Evolutionary conservation across 2,113 vertebrate species (phyloP).

Genomic region (Tichodroma muraria): DNA sequence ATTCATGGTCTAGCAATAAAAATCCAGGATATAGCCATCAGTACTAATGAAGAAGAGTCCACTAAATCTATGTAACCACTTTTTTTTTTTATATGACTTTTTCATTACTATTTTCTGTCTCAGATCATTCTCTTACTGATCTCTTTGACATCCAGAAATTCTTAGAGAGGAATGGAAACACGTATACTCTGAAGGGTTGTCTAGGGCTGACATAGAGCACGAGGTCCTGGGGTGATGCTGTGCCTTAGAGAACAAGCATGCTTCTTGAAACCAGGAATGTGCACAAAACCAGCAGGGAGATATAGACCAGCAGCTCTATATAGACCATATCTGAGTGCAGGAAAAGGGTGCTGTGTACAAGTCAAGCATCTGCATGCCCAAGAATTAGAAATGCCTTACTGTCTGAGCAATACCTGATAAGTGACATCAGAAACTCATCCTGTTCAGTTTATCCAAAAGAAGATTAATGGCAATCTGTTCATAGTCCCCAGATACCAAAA

Average conservation of each 20-base stretch:
- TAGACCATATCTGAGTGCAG: background rate
- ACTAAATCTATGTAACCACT: background rate
- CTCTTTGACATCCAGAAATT: background rate
- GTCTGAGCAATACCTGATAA: background rate
- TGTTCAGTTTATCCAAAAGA: background rate
- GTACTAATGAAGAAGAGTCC: background rate
- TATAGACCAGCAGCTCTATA: background rate
- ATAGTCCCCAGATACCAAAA: background rate
- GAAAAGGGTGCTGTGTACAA: background rate
- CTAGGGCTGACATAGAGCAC: background rate
- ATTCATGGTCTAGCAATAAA: background rate
- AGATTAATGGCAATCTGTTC: background rate
- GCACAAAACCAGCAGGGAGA: background rate
- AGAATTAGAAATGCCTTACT: background rate
- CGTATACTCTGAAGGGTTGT: background rate
- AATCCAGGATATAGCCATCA: background rate
- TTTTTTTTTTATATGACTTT: background rate
- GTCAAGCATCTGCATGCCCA: background rate
- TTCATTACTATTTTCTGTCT: background rate
- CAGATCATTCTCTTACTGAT: background rate
- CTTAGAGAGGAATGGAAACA: background rate
- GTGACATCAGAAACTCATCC: background rate
- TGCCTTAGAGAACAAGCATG: accelerated
- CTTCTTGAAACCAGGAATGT: background rate
- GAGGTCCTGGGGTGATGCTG: background rate